Evolutionary conservation across 2,113 vertebrate genomes (phyloP).

Genomic region (Cairina moschata): DNA sequence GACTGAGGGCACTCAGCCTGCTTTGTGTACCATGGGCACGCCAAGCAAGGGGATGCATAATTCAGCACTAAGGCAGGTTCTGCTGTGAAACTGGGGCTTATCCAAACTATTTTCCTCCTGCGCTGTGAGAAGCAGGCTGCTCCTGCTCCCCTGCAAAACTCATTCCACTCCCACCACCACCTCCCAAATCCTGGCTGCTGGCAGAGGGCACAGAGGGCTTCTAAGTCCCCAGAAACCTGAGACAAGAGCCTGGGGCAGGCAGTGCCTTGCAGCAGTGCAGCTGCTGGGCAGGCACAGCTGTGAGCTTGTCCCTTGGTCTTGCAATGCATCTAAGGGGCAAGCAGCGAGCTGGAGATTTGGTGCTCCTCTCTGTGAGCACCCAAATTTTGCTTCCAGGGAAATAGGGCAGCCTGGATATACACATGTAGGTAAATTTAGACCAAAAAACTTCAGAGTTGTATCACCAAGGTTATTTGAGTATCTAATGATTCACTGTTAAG

Average conservation of each 20-base stretch:
- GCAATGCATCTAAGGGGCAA: neutral
- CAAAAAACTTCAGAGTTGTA: neutral
- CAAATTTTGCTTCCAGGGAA: neutral
- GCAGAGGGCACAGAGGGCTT: neutral
- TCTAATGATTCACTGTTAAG: neutral
- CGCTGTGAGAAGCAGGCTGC: neutral
- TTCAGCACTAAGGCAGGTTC: neutral
- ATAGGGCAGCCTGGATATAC: neutral
- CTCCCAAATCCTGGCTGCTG: neutral
- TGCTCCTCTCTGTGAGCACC: neutral
- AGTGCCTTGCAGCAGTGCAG: neutral
- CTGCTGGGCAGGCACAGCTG: neutral
- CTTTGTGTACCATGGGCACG: neutral
- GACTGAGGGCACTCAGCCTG: neutral
- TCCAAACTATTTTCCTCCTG: neutral
- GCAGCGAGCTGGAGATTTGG: accelerated
- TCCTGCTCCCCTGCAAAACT: neutral
- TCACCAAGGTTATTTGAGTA: neutral
- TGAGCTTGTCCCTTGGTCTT: neutral
- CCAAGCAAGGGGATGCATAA: neutral
- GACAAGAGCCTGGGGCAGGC: neutral
- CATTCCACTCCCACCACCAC: neutral
- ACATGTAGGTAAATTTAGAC: neutral
- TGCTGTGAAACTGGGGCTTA: neutral
- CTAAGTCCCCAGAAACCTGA: neutral